Evolutionary conservation across 2,113 vertebrate species (phyloP), one percentile per base, ranked within the genome.

Genomic region (Edolisoma coerulescens): DNA sequence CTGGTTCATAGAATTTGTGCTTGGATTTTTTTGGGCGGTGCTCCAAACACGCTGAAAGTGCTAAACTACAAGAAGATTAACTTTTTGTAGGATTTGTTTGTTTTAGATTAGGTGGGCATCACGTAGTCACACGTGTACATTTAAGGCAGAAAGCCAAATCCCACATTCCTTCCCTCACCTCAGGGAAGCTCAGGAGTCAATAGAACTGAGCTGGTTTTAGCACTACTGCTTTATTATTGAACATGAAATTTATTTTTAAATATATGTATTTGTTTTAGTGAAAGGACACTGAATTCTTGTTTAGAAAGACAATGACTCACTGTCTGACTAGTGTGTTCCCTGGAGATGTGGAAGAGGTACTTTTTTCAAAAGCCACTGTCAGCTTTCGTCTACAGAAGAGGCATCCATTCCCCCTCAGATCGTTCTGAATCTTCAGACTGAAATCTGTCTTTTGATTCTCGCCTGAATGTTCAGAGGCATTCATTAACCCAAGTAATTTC

Each of bases 251-350:
- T 87, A 75, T 89, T 92, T 95, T 81, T 68, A 87, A 71, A 77
- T 63, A 54, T 35, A 70, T 50, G 2, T 84, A 64, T 92, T 88
- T 93, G 67, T 56, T 96, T 94, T 90, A 79, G 83, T 68, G 83
- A 78, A 90, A 92, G 90, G 88, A 94, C 80, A 90, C 60, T 23
- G 69, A 86, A 87, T 92, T 76, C 56, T 74, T 91, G 83, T 45
- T 93, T 78, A 78, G 83, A 75, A 92, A 94, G 96, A 82, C 5
- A 19, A 17, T 92, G 92, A 92, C 83, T 96, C 88, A 92, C 68
- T 76, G 15, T 61, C 74, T 93, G 95, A 56, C 79, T 90, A 7
- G 79, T 37, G 60, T 60, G 28, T 57, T 86, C 90, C 82, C 79
- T 50, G 35, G 68, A 84, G 86, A 92, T 61, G 60, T 59, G n/a